Base-by-base conservation (phyloP, 2,797 vertebrate species). In the Cynodonichthys magdalenae region DNA sequence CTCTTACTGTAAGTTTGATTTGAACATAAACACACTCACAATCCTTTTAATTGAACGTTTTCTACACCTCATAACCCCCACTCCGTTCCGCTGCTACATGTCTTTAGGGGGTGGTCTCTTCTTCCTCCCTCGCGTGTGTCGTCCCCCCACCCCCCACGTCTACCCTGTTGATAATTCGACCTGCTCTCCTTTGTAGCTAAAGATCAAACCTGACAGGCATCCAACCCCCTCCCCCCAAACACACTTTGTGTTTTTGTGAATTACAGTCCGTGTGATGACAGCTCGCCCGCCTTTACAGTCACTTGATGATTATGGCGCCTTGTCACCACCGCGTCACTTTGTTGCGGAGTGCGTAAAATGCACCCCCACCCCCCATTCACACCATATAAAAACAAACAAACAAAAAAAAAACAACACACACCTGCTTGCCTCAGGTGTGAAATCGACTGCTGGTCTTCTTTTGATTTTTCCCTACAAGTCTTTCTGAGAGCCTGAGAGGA, bases 351-450 rank as follows among this genome's bases (percentile, higher is more conserved):
- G 81, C 66, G 58, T 77, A 20, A 57, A 48, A 31, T 19, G 60
- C 60, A 5, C 71, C 29, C 59, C 6, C 42, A 19, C 11, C 36
- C 10, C 47, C 15, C 17, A 15, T 11, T 3, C 24, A 10, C 24
- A 12, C 41, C n/a, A 24, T 20, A 24, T 9, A n/a, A n/a, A n/a
- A 17, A 24, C 6, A 9, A 6, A 17, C 44, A 41, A 28, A 4
- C 74, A 58, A 50, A 15, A 53, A 60, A 36, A 42, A 51, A 55
- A 11, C 12, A 24, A n/a, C n/a, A n/a, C n/a, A n/a, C 90, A 91
- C 89, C 87, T 90, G 86, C 89, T 87, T 71, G 80, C 63, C 71
- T 75, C 73, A 19, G 45, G 45, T 18, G 52, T 45, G 5, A 36
- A 42, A 31, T 31, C 29, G 34, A 9, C 34, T 11, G 34, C 34